Base-by-base conservation (phyloP, 2,113 vertebrate species). In the Charadrius vociferus region DNA sequence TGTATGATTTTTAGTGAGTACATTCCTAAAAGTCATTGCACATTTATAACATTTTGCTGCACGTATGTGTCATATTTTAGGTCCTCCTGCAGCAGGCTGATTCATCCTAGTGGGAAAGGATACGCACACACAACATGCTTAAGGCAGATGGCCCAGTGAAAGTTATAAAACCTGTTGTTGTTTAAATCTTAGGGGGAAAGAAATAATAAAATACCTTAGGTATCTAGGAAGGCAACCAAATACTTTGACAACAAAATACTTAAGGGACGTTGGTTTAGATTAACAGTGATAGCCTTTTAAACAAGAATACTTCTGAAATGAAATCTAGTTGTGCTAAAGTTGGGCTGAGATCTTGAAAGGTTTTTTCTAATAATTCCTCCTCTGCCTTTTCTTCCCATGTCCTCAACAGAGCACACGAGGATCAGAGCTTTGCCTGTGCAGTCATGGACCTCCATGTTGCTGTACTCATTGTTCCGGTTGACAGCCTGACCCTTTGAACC, bases 91-190 rank as follows among this genome's bases (percentile, higher is more conserved):
- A 85, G 81, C 29, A 74, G 41, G 27, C 67, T 94, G 90, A 95
- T 90, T 93, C 90, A 93, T 95, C 79, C 47, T 90, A 47, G 50
- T 43, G 55, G 79, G 86, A 94, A 90, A 92, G 67, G 59, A 86
- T 92, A 70, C 27, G 21, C 30, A 62, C 34, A 67, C 9, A 29
- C 12, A 3, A 3, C 45, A 70, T 73, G 53, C 70, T 72, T 61
- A 53, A 81, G 66, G 79, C 79, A 88, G 88, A 93, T 88, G 70
- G 68, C 43, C 70, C 41, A 53, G 68, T 43, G 63, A 52, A 90
- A 93, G 58, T 70, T 83, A 55, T 13, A 81, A 86, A 95, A 83
- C 55, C 45, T 78, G 37, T 30, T 88, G 58, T 47, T 93, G 43
- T 73, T 95, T 55, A 81, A 94, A 74, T 45, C 39, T 79, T 30